A percentile compares a stretch with the other conserved stretches of the same genome.
These are phyloP conservation scores for Anhinga rufa DNA, from an alignment of 2,113 vertebrate genomes.

Conservation along the genomic window DNA sequence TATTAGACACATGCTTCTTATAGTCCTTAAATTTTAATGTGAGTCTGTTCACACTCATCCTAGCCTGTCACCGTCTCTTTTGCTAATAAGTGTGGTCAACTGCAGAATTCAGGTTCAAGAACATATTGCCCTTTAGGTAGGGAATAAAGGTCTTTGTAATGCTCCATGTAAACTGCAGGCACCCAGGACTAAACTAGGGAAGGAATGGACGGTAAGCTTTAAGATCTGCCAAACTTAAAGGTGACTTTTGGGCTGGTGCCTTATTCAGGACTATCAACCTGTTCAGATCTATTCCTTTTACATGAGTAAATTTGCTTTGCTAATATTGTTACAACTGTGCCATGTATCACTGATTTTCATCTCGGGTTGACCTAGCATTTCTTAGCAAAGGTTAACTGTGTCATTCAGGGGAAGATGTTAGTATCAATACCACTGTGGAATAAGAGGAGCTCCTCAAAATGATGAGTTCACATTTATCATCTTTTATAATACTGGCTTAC, in stretches of 20 bases:
- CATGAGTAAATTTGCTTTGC: neutral
- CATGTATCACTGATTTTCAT: neutral
- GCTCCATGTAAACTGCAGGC: neutral
- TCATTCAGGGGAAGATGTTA: neutral
- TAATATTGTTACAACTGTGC: neutral
- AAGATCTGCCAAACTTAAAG: neutral
- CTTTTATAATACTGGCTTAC: neutral
- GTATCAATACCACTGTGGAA: neutral
- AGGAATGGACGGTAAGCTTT: neutral
- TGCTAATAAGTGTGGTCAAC: neutral
- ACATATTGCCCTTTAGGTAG: neutral
- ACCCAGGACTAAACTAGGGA: neutral
- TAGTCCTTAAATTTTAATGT: neutral
- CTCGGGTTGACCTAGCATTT: neutral
- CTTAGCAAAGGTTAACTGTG: neutral
- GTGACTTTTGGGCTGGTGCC: neutral
- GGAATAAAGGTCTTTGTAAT: neutral
- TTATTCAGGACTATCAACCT: neutral
- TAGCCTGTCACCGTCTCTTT: neutral
- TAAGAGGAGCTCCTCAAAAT: neutral
- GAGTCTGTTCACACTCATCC: neutral
- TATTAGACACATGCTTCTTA: neutral
- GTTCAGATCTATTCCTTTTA: neutral
- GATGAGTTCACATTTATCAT: neutral
- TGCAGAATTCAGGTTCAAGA: neutral